phyloP scores from a whole-genome alignment of 1,140 invertebrate species.

The Microplitis mediator region DNA sequence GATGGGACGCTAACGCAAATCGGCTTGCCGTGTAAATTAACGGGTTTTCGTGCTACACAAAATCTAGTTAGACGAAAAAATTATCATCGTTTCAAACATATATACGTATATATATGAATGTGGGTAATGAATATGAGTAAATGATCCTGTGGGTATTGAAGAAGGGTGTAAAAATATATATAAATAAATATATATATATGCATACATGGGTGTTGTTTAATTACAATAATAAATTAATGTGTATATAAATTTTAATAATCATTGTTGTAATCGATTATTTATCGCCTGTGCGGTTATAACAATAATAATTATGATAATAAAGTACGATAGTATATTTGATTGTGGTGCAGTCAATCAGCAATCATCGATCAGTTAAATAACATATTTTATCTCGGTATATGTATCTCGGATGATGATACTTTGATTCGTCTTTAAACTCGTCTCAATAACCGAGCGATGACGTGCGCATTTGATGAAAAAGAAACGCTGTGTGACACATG shows the following conservation, averaged over 20 bases:
- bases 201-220: not conserved
- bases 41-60: constrained; percentile 35
- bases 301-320: no score
- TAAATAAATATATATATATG: not conserved
- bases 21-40: constrained; percentile 49
- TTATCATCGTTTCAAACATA: not conserved
- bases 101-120: no score
- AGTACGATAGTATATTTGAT: no score
- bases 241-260: not conserved
- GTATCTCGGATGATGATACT: no score
- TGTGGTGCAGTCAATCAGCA: no score
- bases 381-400: no score
- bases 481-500: not conserved
- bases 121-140: not conserved
- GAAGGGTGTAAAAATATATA: not conserved
- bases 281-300: no score
- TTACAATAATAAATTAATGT: not conserved
- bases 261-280: no score
- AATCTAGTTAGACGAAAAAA: not conserved
- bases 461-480: not conserved
- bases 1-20: constrained; percentile 53
- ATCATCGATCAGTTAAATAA: no score
- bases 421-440: no score
- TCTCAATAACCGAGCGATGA: not conserved
- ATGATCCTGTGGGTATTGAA: constrained; percentile 1